Evolutionary conservation across 2,797 vertebrate species (phyloP), one percentile per base, ranked within the genome.

Genomic region (Tenualosa thibaudeaui): DNA sequence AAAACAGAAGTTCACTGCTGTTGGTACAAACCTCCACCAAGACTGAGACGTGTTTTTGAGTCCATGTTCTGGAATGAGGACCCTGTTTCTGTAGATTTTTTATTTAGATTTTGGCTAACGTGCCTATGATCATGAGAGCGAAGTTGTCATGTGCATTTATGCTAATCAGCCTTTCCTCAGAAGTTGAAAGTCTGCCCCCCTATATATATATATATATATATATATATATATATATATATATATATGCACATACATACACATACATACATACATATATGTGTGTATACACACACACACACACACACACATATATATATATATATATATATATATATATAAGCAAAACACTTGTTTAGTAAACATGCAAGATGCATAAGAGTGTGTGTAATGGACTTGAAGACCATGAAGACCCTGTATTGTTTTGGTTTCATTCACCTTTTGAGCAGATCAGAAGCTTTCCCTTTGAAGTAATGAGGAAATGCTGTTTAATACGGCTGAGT

Each of bases 401-500:
- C 50, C 31, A 40, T 71, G 56, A 71, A 17, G 65, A 75, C 22
- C 37, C 5, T 75, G 37, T 15, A 8, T 43, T 75, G 68, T 43
- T 5, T 40, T 43, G 68, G 31, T 75, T 75, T 43, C 17, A 37
- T 37, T 15, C 17, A n/a, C 15, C 68, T 75, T 75, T 43, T 37
- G 68, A 75, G 26, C 31, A 43, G 26, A 43, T 75, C 46, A 5
- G 37, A 17, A 19, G 37, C 65, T 43, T 37, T 15, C 68, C 68
- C 37, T 78, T 43, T 46, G 71, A 46, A 12, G 31, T 43, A 17
- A 40, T 75, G 15, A 78, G 37, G 37, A 46, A 51, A 26, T 26
- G 53, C 31, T 51, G 81, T 82, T 53, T 8, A 82, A 82, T 17
- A 19, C 81, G 53, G 50, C 50, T 22, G 19, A 78, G 71, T 78